Base-by-base conservation (phyloP, 2,113 vertebrate genomes). In the Penelope pileata region DNA sequence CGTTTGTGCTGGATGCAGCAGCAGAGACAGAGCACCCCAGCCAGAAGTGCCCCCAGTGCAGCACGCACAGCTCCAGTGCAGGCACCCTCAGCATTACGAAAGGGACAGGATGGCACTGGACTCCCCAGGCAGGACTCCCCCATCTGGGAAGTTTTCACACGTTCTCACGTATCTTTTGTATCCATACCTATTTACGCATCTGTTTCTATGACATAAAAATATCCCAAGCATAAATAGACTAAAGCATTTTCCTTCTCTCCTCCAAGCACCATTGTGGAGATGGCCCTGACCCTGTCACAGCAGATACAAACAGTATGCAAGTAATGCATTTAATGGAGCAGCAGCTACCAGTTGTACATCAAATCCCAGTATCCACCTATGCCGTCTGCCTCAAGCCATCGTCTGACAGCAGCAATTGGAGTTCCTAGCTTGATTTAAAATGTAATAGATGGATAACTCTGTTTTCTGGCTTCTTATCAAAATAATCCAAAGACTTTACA, bases 261-360 rank as follows among this genome's bases (percentile, higher is more conserved):
- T 53, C 60, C 68, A 58, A 84, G 88, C 54, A 48, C 50, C 3
- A 3, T 69, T 88, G 56, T 77, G 56, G 60, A 92, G 68, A 89
- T 67, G 53, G 59, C 78, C 70, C 62, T 89, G 93, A 90, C 72
- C 81, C 82, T 58, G 74, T 58, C 80, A 83, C 22, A 80, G 59
- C 51, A 93, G 82, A 50, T 59, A 80, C 3, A 38, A 76, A 32
- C 26, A 69, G 38, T 51, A 32, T 19, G 4, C 80, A 80, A 36
- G 19, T 13, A 76, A 91, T 59, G 53, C 27, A 36, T 34, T 73
- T 50, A 88, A 29, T 76, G 18, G 43, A 95, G 70, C 48, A 34
- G 67, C 74, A 88, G 30, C 34, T 67, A 43, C 62, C 48, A 87
- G 58, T 13, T 66, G 73, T 75, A 38, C 32, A 53, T 53, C 26